These are phyloP conservation scores for Ctena decussata DNA, from an alignment of 2,888 invertebrate genomes.

Conservation along the genomic window DNA sequence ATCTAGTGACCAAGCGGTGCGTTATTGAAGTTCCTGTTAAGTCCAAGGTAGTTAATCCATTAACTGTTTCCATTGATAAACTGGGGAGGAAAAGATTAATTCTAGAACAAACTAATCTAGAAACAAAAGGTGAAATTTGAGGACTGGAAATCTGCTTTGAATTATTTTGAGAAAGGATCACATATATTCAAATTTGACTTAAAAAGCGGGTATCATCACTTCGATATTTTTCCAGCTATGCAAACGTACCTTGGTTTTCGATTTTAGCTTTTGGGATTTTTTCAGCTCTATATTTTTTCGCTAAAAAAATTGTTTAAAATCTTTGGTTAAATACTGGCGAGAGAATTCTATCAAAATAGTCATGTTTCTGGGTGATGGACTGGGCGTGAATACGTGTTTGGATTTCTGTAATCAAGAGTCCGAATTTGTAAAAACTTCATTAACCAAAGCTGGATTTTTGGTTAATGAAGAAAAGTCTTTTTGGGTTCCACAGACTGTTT, in stretches of 20 bases:
- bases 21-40: too few species aligned
- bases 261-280: conserved; percentile 37
- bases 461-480: neutral
- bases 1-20: too few species aligned
- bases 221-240: conserved; percentile 19
- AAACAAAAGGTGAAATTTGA: too few species aligned
- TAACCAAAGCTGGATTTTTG: neutral
- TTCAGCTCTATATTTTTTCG: conserved; percentile 28
- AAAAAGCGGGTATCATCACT: conserved; percentile 43
- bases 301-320: conserved; percentile 33
- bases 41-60: conserved; percentile 8
- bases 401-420: neutral
- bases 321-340: conserved; percentile 50
- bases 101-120: too few species aligned
- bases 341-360: conserved; percentile 31
- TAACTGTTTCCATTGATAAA: too few species aligned
- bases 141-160: conserved; percentile 46
- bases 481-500: neutral
- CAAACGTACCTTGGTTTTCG: conserved; percentile 35
- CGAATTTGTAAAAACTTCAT: conserved; percentile 8
- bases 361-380: conserved; percentile 43
- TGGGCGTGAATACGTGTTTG: neutral
- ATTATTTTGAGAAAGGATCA: conserved; percentile 38
- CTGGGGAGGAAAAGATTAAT: too few species aligned
- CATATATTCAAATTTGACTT: conserved; percentile 41